Evolutionary conservation across 2,113 vertebrate genomes (phyloP).

Genomic region (Odontophorus gujanensis): DNA sequence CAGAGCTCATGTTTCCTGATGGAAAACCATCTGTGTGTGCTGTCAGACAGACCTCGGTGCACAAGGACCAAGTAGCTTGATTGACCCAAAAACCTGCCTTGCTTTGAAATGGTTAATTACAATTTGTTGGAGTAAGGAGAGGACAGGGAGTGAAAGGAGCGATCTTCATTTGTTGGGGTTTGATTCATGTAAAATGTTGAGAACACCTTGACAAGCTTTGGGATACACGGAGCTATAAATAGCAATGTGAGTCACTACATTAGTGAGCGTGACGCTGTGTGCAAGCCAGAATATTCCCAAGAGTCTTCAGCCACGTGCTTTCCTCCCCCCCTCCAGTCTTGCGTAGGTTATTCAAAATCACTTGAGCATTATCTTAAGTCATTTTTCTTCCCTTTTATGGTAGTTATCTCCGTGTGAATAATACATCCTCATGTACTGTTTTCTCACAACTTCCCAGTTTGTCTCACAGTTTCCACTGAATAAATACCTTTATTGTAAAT

Average conservation of each 20-base stretch:
- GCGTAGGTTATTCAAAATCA: constrained; percentile 4
- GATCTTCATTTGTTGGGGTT: background rate
- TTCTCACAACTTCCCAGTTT: background rate
- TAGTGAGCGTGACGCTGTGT: background rate
- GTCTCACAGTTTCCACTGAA: background rate
- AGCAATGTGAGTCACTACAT: constrained; percentile 21
- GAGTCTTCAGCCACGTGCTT: constrained; percentile 29
- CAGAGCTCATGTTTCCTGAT: background rate
- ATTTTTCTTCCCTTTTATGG: constrained; percentile 9
- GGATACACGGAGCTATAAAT: constrained; percentile 46
- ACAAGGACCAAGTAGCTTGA: background rate
- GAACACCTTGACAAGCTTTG: background rate
- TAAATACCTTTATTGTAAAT: background rate
- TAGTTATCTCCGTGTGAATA: background rate
- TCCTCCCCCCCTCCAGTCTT: background rate
- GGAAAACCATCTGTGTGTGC: background rate
- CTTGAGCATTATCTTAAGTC: background rate
- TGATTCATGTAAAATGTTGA: constrained; percentile 15
- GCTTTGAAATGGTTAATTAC: background rate
- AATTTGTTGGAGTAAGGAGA: background rate
- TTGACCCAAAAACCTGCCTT: background rate
- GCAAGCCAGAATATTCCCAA: constrained; percentile 12
- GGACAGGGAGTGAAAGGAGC: background rate
- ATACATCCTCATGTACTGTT: background rate
- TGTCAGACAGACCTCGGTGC: background rate